Conservation (phyloP, 2,888 invertebrate species). For the Amphipoea lucens region DNA sequence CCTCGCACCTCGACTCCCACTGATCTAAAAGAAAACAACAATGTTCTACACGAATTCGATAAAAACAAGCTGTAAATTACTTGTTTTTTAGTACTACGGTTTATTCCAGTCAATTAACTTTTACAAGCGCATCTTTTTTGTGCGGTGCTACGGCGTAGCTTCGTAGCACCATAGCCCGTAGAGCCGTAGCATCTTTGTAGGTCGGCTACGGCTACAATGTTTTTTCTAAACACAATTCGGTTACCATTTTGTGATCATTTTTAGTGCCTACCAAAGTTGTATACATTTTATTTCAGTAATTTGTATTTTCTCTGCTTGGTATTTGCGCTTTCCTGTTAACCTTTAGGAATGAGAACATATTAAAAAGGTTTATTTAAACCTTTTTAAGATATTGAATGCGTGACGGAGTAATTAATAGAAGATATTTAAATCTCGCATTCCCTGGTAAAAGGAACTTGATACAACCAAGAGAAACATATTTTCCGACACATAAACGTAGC, state of each 20-base stretch:
- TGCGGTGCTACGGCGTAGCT: conserved; percentile 71
- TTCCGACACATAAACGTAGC: conserved; percentile 1
- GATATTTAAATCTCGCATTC: background rate
- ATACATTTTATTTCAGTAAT: conserved; percentile 28
- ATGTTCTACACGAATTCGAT: conserved; percentile 63
- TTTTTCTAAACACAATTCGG: conserved; percentile 55
- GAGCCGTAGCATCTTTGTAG: conserved; percentile 70
- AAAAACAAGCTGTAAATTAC: conserved; percentile 66
- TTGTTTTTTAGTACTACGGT: conserved; percentile 64
- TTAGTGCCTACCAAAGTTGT: conserved; percentile 16
- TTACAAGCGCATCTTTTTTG: conserved; percentile 72
- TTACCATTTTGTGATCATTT: conserved; percentile 44
- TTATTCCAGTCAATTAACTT: conserved; percentile 74
- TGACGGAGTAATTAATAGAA: too few relatives aligned
- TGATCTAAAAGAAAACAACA: conserved; percentile 62
- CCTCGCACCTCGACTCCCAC: conserved; percentile 44
- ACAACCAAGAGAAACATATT: conserved; percentile 29
- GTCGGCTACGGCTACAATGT: conserved; percentile 62
- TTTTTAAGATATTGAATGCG: background rate
- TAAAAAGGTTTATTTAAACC: conserved; percentile 1
- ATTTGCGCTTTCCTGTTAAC: background rate
- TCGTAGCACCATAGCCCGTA: conserved; percentile 54
- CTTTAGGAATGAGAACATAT: background rate
- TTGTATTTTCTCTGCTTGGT: background rate
- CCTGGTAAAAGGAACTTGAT: background rate